Conservation (phyloP, 2,888 invertebrate species). For the Limenitis camilla region DNA sequence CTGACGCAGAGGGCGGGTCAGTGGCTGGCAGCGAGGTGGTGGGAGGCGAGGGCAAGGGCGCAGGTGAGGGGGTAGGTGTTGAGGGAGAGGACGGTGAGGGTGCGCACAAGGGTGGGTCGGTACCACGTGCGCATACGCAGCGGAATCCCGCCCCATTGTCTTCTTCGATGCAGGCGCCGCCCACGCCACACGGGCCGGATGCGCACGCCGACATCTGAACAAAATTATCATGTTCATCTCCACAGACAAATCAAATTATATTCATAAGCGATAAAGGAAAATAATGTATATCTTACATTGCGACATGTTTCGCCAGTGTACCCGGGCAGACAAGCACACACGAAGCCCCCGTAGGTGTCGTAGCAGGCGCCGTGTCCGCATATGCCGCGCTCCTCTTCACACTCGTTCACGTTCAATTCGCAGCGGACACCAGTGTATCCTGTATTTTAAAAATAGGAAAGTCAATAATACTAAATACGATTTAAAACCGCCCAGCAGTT, state of each 20-base stretch:
- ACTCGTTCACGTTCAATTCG: constrained; percentile 87
- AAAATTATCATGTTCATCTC: constrained; percentile 52
- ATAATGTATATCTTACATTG: constrained; percentile 52
- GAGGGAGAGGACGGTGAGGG: constrained; percentile 48
- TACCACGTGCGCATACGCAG: constrained; percentile 82
- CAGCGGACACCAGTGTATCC: constrained; percentile 84
- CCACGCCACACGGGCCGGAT: constrained; percentile 82
- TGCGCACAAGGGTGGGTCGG: constrained; percentile 55
- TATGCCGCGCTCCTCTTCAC: constrained; percentile 67
- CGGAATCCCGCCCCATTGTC: constrained; percentile 57
- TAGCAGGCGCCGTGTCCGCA: constrained; percentile 87
- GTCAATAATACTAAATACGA: neutral
- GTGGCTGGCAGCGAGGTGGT: constrained; percentile 60
- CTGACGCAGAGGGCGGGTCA: constrained; percentile 76
- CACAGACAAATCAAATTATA: too few relatives aligned
- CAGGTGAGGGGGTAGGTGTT: constrained; percentile 40
- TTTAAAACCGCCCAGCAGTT: neutral
- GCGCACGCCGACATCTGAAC: constrained; percentile 76
- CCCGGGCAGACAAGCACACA: constrained; percentile 85
- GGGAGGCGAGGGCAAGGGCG: constrained; percentile 48
- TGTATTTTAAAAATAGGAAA: constrained; percentile 18
- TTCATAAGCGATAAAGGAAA: constrained; percentile 35
- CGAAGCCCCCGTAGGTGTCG: constrained; percentile 85
- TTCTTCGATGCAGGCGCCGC: constrained; percentile 81
- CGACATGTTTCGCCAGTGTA: constrained; percentile 88